Conservation (phyloP, 2,113 vertebrate species). For the Ciconia stormi region DNA sequence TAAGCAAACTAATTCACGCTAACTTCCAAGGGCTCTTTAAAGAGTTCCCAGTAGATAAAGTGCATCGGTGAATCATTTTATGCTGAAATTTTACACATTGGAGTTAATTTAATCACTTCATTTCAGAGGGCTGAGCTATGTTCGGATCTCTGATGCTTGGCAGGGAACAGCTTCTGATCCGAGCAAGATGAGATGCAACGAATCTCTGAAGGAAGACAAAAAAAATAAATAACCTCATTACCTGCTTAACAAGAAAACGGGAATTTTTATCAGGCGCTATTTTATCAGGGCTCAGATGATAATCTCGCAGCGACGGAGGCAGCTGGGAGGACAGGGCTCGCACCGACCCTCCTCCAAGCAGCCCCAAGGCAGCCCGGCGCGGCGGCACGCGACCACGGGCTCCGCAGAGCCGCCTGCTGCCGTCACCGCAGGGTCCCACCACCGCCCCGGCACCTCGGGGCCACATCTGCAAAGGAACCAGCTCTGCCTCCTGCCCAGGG, state of each 20-base stretch:
- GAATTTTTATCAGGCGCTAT: background rate
- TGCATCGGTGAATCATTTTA: background rate
- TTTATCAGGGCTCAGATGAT: background rate
- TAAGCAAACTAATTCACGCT: background rate
- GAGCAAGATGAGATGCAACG: background rate
- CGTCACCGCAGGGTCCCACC: background rate
- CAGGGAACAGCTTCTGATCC: background rate
- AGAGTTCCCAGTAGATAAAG: background rate
- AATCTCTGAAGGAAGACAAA: background rate
- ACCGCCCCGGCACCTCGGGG: background rate
- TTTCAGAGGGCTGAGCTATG: background rate
- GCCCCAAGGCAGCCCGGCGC: background rate
- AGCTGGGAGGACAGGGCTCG: accelerated
- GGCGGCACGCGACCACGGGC: background rate
- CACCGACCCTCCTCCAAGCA: background rate
- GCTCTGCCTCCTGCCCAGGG: background rate
- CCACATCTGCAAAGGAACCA: background rate
- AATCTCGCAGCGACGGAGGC: accelerated
- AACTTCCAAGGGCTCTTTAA: background rate
- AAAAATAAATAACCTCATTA: background rate
- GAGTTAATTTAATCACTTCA: background rate
- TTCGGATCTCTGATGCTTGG: background rate
- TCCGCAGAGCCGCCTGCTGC: background rate
- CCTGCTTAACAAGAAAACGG: background rate
- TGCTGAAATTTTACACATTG: background rate